Evolutionary conservation across 1,140 invertebrate genomes (phyloP), one percentile per base, ranked within the genome.

Genomic region (Papilio aristodemus): DNA sequence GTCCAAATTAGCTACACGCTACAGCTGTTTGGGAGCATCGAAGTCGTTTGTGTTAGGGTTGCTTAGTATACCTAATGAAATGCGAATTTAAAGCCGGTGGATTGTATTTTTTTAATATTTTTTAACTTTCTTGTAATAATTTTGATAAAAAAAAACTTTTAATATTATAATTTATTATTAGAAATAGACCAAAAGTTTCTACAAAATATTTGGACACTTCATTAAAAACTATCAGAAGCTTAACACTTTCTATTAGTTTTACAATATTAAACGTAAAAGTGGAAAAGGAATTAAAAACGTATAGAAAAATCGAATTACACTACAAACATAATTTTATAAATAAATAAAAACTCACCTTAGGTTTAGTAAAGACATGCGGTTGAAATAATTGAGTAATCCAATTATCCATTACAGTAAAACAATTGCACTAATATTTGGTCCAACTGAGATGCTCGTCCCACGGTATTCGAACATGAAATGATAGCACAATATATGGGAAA

Each of bases 351-450:
- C 78, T 74, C 77, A 91, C 89, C 81, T 86, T 89, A 5, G 85
- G 77, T 58, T 86, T 89, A 41, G 54, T 74, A 71, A 88, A 83
- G 0, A 79, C 80, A 39, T 80, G 85, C 4, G 85, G 71, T 66
- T 91, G 89, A 73, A 91, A 91, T 14, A 91, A 73, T 69, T 89
- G 81, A 32, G 85, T 81, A 67, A 91, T 91, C 89, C 89, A 91
- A 78, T 89, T 84, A 36, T 87, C 81, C 85, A 90, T 90, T 71
- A 50, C 10, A 25, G 58, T 54, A 10, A 68, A 70, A 73, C 37
- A 62, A 27, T 74, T 60, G 68, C 68, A 58, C 38, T 38, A 66
- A 71, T 50, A 41, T 50, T 62, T 39, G 38, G n/a, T 57, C 38
- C 19, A 36, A 10, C 17, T 25, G 68, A 67, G 78, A 74, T 89